Evolutionary conservation across 1,140 invertebrate genomes (phyloP).

Genomic region (Rhysida immarginata): DNA sequence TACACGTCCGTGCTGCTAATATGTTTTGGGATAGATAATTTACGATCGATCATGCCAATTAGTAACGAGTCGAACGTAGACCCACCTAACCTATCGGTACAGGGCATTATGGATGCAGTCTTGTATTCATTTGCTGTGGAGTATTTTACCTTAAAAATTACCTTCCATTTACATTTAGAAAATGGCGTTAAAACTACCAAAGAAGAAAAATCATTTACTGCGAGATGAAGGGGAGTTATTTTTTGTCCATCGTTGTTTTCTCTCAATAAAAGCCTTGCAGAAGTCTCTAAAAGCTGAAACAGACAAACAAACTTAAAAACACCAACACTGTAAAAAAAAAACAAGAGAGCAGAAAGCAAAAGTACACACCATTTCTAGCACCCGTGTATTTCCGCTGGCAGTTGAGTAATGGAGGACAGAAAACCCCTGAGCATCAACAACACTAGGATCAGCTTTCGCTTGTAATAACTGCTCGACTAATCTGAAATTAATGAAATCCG

Average conservation of each 20-base stretch:
- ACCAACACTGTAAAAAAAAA: constrained; percentile 1
- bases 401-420: constrained; percentile 41
- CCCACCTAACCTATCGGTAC: no score
- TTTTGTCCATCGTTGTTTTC: constrained; percentile 19
- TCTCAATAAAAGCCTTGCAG: not conserved
- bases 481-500: not conserved
- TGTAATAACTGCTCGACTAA: constrained; percentile 31
- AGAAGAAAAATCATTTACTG: constrained; percentile 29
- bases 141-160: not conserved
- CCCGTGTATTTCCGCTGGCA: constrained; percentile 25
- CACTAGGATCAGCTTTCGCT: constrained; percentile 37
- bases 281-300: constrained; percentile 8
- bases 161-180: not conserved
- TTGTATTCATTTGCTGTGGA: no score
- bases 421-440: constrained; percentile 37
- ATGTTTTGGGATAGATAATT: no score
- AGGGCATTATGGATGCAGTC: no score
- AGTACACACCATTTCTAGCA: constrained; percentile 28
- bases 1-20: no score
- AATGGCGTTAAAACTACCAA: constrained; percentile 8
- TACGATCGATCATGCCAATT: no score
- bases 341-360: not conserved
- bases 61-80: no score
- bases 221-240: constrained; percentile 41
- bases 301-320: constrained; percentile 3